phyloP scores from a whole-genome alignment of 2,113 vertebrate species.

The Triplophysa dalaica region DNA sequence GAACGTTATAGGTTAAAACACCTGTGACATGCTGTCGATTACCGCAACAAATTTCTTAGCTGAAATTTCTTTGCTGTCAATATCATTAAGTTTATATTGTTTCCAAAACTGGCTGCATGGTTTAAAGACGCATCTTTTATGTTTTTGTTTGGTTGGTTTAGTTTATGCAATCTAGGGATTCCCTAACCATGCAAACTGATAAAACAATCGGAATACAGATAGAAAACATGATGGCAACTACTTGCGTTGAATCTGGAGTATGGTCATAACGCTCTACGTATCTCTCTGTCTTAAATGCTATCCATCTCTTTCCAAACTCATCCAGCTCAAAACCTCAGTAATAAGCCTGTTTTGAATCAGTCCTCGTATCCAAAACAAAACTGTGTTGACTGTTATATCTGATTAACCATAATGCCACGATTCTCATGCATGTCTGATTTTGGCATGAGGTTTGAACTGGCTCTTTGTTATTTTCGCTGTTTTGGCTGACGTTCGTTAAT shows the following conservation, averaged over 20 bases:
- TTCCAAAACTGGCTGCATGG: neutral
- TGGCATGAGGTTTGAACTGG: slow-evolving; percentile 13
- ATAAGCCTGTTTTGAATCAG: slow-evolving; percentile 13
- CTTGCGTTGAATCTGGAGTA: slow-evolving; percentile 1
- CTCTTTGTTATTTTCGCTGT: slow-evolving; percentile 8
- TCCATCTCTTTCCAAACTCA: slow-evolving; percentile 30
- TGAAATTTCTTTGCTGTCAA: too few relatives aligned
- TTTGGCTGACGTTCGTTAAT: neutral
- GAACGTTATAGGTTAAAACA: neutral
- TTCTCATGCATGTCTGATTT: slow-evolving; percentile 26
- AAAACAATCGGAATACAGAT: neutral
- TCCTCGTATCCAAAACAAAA: slow-evolving; percentile 43
- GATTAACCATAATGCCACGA: slow-evolving; percentile 25
- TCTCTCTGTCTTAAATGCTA: slow-evolving; percentile 26
- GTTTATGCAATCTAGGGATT: slow-evolving; percentile 1
- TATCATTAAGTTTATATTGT: too few relatives aligned
- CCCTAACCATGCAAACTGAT: neutral
- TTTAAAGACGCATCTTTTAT: neutral
- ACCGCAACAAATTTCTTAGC: too few relatives aligned
- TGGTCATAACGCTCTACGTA: neutral
- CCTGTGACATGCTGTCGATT: too few relatives aligned
- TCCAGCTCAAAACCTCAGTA: slow-evolving; percentile 20
- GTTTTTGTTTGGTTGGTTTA: neutral
- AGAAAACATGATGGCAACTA: neutral
- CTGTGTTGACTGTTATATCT: slow-evolving; percentile 41